phyloP scores from a whole-genome alignment of 2,888 invertebrate genomes.

The Mystacides longicornis region DNA sequence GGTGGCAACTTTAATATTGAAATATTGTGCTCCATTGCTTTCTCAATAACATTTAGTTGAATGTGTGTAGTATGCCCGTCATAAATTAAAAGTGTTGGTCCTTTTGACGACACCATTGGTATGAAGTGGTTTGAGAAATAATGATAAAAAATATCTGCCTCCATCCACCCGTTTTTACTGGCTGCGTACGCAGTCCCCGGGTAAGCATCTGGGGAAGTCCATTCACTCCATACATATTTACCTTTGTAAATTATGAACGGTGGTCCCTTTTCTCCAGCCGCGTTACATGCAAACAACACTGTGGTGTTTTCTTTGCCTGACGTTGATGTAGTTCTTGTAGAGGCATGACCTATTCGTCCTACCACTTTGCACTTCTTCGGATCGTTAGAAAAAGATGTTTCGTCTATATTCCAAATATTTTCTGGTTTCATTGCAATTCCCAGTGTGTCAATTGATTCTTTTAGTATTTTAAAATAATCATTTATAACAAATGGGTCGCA shows the following conservation, averaged over 20 bases:
- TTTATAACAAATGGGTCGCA: neutral
- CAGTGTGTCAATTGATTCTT: neutral
- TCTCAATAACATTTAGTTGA: neutral
- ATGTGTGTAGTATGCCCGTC: neutral
- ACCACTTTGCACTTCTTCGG: constrained; percentile 25
- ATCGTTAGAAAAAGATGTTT: constrained; percentile 16
- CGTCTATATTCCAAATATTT: constrained; percentile 27
- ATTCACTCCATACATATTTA: neutral
- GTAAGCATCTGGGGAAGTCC: neutral
- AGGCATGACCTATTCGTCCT: constrained; percentile 17
- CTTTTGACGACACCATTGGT: constrained; percentile 1
- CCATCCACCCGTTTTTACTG: constrained; percentile 1
- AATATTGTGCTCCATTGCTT: constrained; percentile 1
- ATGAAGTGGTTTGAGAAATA: constrained; percentile 3
- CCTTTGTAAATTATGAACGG: constrained; percentile 7
- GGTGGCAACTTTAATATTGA: constrained; percentile 1
- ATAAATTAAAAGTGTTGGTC: constrained; percentile 4
- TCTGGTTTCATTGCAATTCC: neutral
- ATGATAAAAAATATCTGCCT: neutral
- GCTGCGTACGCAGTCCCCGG: neutral
- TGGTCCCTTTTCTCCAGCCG: constrained; percentile 13
- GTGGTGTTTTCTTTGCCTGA: constrained; percentile 15
- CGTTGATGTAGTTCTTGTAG: constrained; percentile 16
- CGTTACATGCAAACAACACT: constrained; percentile 16
- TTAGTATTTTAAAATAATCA: neutral